Evolutionary conservation across 53 echinoderm and acorn worm genomes (phyloP), one percentile per base, ranked within the genome.

Genomic region (Holothuria scabra): DNA sequence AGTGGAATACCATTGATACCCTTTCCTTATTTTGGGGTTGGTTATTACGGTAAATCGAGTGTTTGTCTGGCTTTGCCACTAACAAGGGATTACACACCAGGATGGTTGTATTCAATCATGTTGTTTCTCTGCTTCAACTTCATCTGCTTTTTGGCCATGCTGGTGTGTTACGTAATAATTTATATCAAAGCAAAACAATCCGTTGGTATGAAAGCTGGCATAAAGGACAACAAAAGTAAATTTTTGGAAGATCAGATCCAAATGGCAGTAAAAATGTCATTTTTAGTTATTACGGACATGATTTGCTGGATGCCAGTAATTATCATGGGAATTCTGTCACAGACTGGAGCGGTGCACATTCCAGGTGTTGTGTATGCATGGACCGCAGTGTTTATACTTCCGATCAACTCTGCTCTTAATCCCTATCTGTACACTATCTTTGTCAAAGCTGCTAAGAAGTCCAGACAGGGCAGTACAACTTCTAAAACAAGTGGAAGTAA

Each of bases 51-150:
- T 49, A 49, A 52, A 28, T 76, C 78, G 9, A 76, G 78, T 55
- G 78, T 76, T 6, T 76, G 78, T 52, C 26, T 93, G 11, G 90
- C 93, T 11, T 76, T 55, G 56, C 56, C 28, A 52, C 52, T 18
- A 52, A 52, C 52, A 10, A 65, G 66, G 26, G 83, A 88, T 24
- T 68, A 68, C 46, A 66, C 70, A 21, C 83, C 86, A 5, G 93
- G 93, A 55, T 93, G 93, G 93, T 69, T 91, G 60, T 93, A 90
- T 66, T 90, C 93, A 12, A 83, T 93, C 3, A 66, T 87, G 5
- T 22, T 93, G 30, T 93, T 93, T 56, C 78, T 93, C 4, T 85
- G 62, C 4, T 81, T 90, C 79, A 93, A 93, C 41, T 62, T 93
- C 18, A 41, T 90, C 21, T 84, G 87, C 19, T 93, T 93, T 56